Base-by-base conservation (phyloP, 1,140 invertebrate species). In the Atopsyche davidsoni region DNA sequence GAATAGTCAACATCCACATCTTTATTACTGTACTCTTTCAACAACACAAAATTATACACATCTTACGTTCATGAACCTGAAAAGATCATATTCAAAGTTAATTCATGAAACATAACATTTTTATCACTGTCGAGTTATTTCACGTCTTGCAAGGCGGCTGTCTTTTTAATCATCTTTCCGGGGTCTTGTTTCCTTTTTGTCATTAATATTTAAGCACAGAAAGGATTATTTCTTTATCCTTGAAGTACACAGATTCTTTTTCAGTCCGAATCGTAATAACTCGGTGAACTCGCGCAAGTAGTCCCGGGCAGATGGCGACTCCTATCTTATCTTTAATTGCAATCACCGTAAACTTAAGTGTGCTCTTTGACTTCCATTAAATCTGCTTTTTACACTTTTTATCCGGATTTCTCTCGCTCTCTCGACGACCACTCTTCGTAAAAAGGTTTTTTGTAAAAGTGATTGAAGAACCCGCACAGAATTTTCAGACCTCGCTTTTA, bases 301-400 rank as follows among this genome's bases (percentile, higher is more conserved):
- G 31, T 24, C 24, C 28, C 11, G 43, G 13, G 10, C 13, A 46
- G 43, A 46, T 19, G 21, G 43, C 34, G 16, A 3, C 43, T n/a
- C 24, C 34, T 46, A 46, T 46, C 43, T 46, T 32, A 46, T 46
- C 43, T 46, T n/a, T 46, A 46, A 46, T 46, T 46, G 43, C 43
- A 25, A 46, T 46, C 43, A 32, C 43, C 31, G 24, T 46, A 31
- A 46, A 46, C 25, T 46, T 46, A 21, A 32, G 31, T 34, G 22
- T 46, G 10, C 43, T 25, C 28, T 46, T 46, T 46, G 18, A 32
- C 31, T 25, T 34, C 43, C 41, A 18, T 31, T 24, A 25, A 25
- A 43, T 24, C 21, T 22, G 19, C 41, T 46, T 46, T 46, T 46
- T 46, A 46, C 43, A 31, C 25, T 3, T 23, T 23, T 23, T 23